Base-by-base conservation (phyloP, 2,888 invertebrate species). In the Antitype chi region DNA sequence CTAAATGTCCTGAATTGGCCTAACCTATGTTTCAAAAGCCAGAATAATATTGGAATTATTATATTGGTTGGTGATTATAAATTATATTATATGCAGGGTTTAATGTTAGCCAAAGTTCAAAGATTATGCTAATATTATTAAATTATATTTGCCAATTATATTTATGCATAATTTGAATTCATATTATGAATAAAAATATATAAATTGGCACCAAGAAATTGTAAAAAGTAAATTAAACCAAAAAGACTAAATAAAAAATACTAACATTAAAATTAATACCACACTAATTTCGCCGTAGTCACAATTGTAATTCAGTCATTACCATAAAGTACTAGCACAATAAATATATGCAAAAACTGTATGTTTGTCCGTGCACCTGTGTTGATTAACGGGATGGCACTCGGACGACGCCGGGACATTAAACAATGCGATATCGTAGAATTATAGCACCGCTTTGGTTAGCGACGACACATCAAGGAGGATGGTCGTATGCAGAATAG, bases 381-480 rank as follows among this genome's bases (percentile, higher is more conserved):
- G 86, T 86, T 89, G 87, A 88, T 89, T 88, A 88, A 87, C 76
- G 80, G 79, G 59, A 85, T 77, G 82, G 87, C 84, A 85, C 82
- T 84, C 84, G 80, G 75, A 80, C 87, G 89, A 86, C 76, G 85
- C 86, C 79, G 80, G 72, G 76, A 86, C 85, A 90, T 87, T 90
- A 90, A 91, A 91, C 91, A 89, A 90, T 89, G 88, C 74, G 91
- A 90, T 92, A 92, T 91, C 89, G 90, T 88, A 89, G 85, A 92
- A 90, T 91, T 93, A 93, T 92, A 91, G 90, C 91, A 85, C 87
- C 90, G 84, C 82, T 80, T 88, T 82, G 84, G 78, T 71, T 85
- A 78, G 84, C 87, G 88, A 89, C 85, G 89, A 92, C 90, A 85
- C 84, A 83, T 85, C 85, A 80, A 80, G 68, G 20, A 49, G 89